Conservation (phyloP, 1,140 invertebrate genomes). For the Zaprionus davidi region DNA sequence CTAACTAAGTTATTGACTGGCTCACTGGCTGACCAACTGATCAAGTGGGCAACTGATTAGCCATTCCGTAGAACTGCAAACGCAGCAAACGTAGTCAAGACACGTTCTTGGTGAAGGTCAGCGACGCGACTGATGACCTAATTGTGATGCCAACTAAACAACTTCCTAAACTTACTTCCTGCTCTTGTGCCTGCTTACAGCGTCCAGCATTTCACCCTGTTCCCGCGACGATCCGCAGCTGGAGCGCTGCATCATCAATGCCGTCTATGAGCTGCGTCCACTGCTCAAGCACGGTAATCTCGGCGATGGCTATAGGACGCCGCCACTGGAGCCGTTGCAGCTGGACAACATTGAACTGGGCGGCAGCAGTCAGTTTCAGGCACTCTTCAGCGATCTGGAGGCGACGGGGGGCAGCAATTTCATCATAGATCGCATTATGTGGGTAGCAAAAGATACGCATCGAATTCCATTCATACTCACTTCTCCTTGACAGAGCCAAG, state of each 20-base stretch:
- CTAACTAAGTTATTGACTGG: background rate
- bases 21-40: background rate
- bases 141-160: background rate
- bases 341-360: slow-evolving; percentile 79
- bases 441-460: background rate
- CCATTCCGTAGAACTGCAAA: slow-evolving; percentile 43
- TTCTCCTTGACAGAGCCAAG: slow-evolving; percentile 62
- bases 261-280: slow-evolving; percentile 85
- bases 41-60: background rate
- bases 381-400: slow-evolving; percentile 67
- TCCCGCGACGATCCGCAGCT: slow-evolving; percentile 84
- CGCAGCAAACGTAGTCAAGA: slow-evolving; percentile 25
- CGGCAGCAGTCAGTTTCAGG: slow-evolving; percentile 71
- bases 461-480: background rate
- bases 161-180: background rate
- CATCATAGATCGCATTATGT: slow-evolving; percentile 78
- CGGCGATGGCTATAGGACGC: slow-evolving; percentile 75
- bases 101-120: slow-evolving; percentile 50
- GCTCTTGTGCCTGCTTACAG: slow-evolving; percentile 52
- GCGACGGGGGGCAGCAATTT: slow-evolving; percentile 80
- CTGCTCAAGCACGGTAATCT: slow-evolving; percentile 85
- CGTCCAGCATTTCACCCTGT: slow-evolving; percentile 84
- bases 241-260: slow-evolving; percentile 85
- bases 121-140: background rate
- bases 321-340: slow-evolving; percentile 72